A percentile compares a stretch with the other conserved stretches of the same genome.
Evolutionary conservation across 2,797 vertebrate genomes (phyloP).

Genomic region (Crenuchus spilurus): DNA sequence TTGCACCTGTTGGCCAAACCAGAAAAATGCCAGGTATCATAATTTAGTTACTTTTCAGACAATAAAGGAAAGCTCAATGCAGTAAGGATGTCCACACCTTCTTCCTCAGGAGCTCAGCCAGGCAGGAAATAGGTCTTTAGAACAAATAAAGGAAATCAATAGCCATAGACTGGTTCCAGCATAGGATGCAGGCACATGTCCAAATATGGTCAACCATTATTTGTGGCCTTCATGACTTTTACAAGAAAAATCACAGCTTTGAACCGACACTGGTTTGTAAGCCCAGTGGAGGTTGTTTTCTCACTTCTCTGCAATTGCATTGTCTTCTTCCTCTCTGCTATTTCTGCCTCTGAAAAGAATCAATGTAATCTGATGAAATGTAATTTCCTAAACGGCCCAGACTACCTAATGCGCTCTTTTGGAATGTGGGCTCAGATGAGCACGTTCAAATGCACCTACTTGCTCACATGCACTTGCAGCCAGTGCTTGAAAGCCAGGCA

Average conservation of each 20-base stretch:
- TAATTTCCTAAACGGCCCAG: not conserved
- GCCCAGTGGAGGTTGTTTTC: not conserved
- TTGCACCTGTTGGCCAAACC: too few species aligned
- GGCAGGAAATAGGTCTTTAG: conserved; percentile 8
- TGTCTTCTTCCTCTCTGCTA: not conserved
- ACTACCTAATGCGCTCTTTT: not conserved
- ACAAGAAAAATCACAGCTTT: not conserved
- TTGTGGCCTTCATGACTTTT: not conserved
- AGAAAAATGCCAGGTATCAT: not conserved
- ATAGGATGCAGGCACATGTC: not conserved
- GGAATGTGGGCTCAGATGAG: conserved; percentile 1
- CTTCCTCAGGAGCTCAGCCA: not conserved
- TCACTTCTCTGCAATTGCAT: not conserved
- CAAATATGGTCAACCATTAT: not conserved
- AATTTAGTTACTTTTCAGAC: not conserved
- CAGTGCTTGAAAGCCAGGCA: conserved; percentile 33
- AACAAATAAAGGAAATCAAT: not conserved
- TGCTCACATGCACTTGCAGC: conserved; percentile 35
- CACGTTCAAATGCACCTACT: conserved; percentile 15
- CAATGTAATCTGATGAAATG: not conserved
- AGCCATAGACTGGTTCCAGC: not conserved
- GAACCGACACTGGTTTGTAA: not conserved
- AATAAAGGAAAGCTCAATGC: not conserved
- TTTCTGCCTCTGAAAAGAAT: not conserved
- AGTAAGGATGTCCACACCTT: conserved; percentile 11